Conservation (phyloP, 2,113 vertebrate genomes). For the Onychorhynchus coronatus region DNA sequence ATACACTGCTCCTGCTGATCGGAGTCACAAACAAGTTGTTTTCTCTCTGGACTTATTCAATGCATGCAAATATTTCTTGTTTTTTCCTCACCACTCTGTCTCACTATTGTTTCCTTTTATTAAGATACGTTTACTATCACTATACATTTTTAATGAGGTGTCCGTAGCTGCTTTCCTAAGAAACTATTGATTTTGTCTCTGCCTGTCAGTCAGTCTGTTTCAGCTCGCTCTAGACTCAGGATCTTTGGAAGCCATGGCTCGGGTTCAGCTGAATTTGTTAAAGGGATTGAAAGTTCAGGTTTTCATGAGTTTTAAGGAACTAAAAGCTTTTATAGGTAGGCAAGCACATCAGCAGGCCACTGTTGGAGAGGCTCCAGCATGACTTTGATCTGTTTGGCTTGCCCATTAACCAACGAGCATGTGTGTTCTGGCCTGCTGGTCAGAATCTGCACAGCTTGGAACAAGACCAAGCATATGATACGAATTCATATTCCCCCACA, state of each 20-base stretch:
- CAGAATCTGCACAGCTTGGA: conserved; percentile 2
- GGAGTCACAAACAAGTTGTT: neutral
- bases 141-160: neutral
- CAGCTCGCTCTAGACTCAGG: neutral
- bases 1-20: neutral
- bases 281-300: neutral
- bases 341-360: neutral
- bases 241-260: neutral
- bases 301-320: neutral
- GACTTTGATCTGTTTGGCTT: neutral
- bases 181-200: neutral
- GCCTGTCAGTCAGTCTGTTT: neutral
- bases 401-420: neutral
- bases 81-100: neutral
- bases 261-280: neutral
- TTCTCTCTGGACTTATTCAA: neutral
- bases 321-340: neutral
- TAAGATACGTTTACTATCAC: neutral
- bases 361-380: neutral
- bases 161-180: neutral
- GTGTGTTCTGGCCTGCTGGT: neutral
- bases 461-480: neutral
- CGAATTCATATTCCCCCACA: neutral
- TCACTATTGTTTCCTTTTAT: neutral
- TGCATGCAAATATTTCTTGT: neutral